These are phyloP conservation scores for Caenorhabditis sinica DNA, from an alignment of 2,888 invertebrate species.

Conservation along the genomic window DNA sequence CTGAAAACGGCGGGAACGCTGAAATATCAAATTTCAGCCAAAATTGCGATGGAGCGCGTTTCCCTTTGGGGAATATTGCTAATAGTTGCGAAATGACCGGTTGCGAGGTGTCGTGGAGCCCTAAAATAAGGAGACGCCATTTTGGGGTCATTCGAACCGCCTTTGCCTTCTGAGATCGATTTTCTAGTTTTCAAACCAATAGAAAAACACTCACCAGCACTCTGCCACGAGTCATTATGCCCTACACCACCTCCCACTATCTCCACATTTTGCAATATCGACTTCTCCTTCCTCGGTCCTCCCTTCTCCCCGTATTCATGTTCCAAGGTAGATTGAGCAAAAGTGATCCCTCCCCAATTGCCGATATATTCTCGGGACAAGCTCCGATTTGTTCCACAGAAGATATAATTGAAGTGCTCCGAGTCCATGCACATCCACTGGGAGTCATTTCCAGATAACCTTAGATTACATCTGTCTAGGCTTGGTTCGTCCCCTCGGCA, in stretches of 20 bases:
- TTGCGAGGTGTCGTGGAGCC: too few relatives aligned
- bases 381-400: slow-evolving; percentile 88
- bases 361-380: slow-evolving; percentile 85
- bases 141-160: not conserved
- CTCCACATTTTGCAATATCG: slow-evolving; percentile 89
- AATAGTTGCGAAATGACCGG: too few relatives aligned
- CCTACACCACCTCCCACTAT: slow-evolving; percentile 95
- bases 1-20: too few relatives aligned
- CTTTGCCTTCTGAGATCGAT: not conserved
- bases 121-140: too few relatives aligned
- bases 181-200: too few relatives aligned
- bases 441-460: slow-evolving; percentile 77
- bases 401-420: slow-evolving; percentile 92
- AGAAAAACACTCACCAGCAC: slow-evolving; percentile 24
- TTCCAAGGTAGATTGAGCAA: slow-evolving; percentile 75
- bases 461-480: slow-evolving; percentile 72
- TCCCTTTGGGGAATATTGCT: too few relatives aligned
- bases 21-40: too few relatives aligned
- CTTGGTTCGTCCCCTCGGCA: slow-evolving; percentile 88
- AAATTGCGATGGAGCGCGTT: too few relatives aligned
- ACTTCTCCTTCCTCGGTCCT: slow-evolving; percentile 85
- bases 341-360: slow-evolving; percentile 97
- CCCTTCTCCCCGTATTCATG: slow-evolving; percentile 62
- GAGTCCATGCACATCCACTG: slow-evolving; percentile 90
- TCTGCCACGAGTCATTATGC: slow-evolving; percentile 92